These are phyloP conservation scores for Puffinus mauretanicus DNA, from an alignment of 2,113 vertebrate genomes.

Conservation along the genomic window DNA sequence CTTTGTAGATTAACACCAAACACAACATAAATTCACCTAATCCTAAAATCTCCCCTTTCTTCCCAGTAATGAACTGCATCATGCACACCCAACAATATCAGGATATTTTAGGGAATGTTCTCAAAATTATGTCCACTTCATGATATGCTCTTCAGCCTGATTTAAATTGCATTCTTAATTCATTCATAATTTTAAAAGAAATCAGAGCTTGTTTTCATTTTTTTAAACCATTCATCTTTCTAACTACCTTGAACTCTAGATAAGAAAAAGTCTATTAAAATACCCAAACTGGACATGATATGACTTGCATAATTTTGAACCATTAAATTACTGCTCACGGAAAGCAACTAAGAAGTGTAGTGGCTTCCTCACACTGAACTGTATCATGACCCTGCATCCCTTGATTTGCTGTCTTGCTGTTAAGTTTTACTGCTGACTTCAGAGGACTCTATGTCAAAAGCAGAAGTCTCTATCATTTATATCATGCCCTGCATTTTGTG, in stretches of 20 bases:
- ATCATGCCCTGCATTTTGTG: background rate
- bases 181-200: background rate
- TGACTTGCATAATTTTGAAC: background rate
- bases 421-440: background rate
- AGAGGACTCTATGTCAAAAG: background rate
- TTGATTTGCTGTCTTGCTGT: background rate
- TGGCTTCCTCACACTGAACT: background rate
- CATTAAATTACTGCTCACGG: background rate
- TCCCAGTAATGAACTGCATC: background rate
- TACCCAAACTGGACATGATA: background rate
- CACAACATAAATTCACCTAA: background rate
- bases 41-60: background rate
- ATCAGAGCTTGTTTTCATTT: background rate
- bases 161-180: background rate
- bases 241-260: background rate
- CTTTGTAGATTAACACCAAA: background rate
- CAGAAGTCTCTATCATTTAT: background rate
- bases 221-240: background rate
- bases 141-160: background rate
- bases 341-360: background rate
- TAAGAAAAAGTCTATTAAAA: background rate
- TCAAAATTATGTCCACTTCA: background rate
- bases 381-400: background rate
- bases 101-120: background rate
- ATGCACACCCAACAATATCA: background rate